Evolutionary conservation across 2,888 invertebrate genomes (phyloP).

Genomic region (Dasysyrphus albostriatus): DNA sequence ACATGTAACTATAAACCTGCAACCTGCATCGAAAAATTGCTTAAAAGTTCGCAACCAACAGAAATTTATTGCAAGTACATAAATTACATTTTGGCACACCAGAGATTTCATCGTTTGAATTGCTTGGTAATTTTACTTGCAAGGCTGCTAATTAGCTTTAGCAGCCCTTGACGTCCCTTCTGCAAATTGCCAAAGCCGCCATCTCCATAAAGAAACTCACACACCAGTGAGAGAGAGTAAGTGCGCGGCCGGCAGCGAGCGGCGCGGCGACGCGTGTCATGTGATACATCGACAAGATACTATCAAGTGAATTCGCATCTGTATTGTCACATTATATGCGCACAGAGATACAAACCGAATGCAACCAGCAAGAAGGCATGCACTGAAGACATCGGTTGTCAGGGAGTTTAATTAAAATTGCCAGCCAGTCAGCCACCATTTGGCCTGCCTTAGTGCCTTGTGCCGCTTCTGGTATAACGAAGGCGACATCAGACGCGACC

Average conservation of each 20-base stretch:
- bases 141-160: slow-evolving; percentile 69
- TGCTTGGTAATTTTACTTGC: slow-evolving; percentile 65
- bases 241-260: not conserved
- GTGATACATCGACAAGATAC: slow-evolving; percentile 72
- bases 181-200: not conserved
- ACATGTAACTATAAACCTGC: not conserved
- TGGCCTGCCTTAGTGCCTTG: slow-evolving; percentile 11
- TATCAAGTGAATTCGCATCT: slow-evolving; percentile 60
- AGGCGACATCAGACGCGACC: not conserved
- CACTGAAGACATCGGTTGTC: slow-evolving; percentile 68
- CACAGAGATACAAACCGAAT: slow-evolving; percentile 19
- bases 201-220: not conserved
- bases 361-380: slow-evolving; percentile 2
- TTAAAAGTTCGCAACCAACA: slow-evolving; percentile 63
- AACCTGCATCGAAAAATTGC: slow-evolving; percentile 45
- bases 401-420: slow-evolving; percentile 73
- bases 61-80: slow-evolving; percentile 70
- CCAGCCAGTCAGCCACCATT: slow-evolving; percentile 62
- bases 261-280: slow-evolving; percentile 68
- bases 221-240: slow-evolving; percentile 50
- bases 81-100: slow-evolving; percentile 72
- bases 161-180: slow-evolving; percentile 35
- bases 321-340: slow-evolving; percentile 32
- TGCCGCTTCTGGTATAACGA: not conserved
- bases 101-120: slow-evolving; percentile 63